Evolutionary conservation across 1,140 invertebrate genomes (phyloP).

Genomic region (Rhyzopertha dominica): DNA sequence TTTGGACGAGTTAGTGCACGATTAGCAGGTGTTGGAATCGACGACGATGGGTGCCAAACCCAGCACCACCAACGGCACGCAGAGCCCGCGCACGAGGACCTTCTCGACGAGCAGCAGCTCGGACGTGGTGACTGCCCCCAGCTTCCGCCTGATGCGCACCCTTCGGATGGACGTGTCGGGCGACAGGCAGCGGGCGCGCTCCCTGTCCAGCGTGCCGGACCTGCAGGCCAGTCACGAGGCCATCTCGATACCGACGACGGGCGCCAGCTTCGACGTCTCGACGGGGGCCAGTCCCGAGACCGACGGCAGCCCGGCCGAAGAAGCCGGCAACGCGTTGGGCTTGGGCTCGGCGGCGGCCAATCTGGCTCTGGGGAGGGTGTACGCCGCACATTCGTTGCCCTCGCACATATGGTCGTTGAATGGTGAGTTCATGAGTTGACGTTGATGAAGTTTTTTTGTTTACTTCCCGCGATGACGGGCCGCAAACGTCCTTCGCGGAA

Average conservation of each 20-base stretch:
- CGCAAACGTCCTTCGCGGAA: too few relatives aligned
- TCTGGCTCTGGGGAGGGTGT: slow-evolving; percentile 66
- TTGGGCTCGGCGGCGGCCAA: slow-evolving; percentile 50
- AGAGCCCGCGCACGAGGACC: slow-evolving; percentile 67
- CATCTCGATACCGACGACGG: slow-evolving; percentile 50
- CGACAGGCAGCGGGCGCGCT: slow-evolving; percentile 73
- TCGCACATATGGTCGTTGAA: slow-evolving; percentile 88
- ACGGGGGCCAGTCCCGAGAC: slow-evolving; percentile 53
- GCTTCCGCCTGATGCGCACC: slow-evolving; percentile 68
- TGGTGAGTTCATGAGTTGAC: slow-evolving; percentile 63
- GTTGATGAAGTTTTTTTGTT: too few relatives aligned
- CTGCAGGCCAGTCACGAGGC: slow-evolving; percentile 57
- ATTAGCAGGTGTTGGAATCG: too few relatives aligned
- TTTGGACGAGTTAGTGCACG: background rate
- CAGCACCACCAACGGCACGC: slow-evolving; percentile 68
- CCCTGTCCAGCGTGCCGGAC: slow-evolving; percentile 77
- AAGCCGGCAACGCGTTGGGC: slow-evolving; percentile 45
- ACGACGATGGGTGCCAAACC: slow-evolving; percentile 72
- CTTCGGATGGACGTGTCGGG: slow-evolving; percentile 65
- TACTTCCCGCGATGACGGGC: too few relatives aligned
- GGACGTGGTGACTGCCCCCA: slow-evolving; percentile 59
- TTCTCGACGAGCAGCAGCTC: slow-evolving; percentile 72
- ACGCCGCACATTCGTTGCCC: slow-evolving; percentile 81
- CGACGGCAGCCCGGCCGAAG: slow-evolving; percentile 58
- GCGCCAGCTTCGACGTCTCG: slow-evolving; percentile 55